phyloP scores from a whole-genome alignment of 2,888 invertebrate genomes.

The Anoncus sp. region DNA sequence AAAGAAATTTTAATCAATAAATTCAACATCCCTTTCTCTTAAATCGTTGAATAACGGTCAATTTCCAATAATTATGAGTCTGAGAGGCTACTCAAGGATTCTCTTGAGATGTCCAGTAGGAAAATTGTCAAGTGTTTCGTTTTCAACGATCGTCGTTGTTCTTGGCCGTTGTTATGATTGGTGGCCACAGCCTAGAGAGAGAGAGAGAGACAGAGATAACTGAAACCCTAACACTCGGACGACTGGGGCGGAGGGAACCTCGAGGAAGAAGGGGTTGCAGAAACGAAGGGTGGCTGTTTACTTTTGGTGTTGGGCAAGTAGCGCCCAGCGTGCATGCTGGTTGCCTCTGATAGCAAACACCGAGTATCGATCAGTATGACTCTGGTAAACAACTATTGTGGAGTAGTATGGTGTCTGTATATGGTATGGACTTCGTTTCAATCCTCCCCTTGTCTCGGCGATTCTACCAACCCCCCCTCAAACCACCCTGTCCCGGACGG shows the following conservation, averaged over 20 bases:
- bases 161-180: slow-evolving; percentile 41
- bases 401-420: slow-evolving; percentile 74
- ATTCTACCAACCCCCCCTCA: slow-evolving; percentile 55
- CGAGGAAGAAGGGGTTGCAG: slow-evolving; percentile 62
- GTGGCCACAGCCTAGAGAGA: slow-evolving; percentile 40
- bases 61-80: slow-evolving; percentile 2
- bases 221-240: slow-evolving; percentile 54
- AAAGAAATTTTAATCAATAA: neutral
- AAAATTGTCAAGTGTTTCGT: slow-evolving; percentile 36
- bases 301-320: slow-evolving; percentile 81
- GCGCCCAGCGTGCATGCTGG: slow-evolving; percentile 80
- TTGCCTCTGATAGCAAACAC: slow-evolving; percentile 82
- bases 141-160: slow-evolving; percentile 27
- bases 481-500: too few relatives aligned
- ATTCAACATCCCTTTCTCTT: neutral
- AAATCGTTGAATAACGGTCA: neutral
- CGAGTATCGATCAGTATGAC: slow-evolving; percentile 82
- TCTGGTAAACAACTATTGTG: slow-evolving; percentile 82
- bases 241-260: slow-evolving; percentile 39
- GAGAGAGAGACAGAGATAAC: slow-evolving; percentile 41
- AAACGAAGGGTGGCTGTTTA: slow-evolving; percentile 77
- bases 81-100: slow-evolving; percentile 29
- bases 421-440: slow-evolving; percentile 75
- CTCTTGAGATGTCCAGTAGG: slow-evolving; percentile 8
- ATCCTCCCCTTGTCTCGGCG: slow-evolving; percentile 66